phyloP scores from a whole-genome alignment of 64 coral and sea anemone genomes.

The Trachythela sp. region DNA sequence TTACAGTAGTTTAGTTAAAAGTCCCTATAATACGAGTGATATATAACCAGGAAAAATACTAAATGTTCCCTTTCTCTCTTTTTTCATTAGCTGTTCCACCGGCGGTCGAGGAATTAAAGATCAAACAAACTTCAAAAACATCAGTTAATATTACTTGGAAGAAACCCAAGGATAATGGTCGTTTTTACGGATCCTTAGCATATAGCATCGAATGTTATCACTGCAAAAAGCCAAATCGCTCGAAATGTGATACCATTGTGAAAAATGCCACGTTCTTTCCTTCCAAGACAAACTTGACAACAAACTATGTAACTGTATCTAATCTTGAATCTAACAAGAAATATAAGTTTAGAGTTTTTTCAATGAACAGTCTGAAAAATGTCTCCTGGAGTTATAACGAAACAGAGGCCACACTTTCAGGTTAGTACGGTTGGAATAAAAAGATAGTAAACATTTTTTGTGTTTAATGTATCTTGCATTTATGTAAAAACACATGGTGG shows the following conservation, averaged over 20 bases:
- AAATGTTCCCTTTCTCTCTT: neutral
- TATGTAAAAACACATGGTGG: too few relatives aligned
- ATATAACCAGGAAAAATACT: too few relatives aligned
- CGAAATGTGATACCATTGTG: neutral
- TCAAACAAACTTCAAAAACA: neutral
- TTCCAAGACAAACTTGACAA: neutral
- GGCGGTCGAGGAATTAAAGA: neutral
- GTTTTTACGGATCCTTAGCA: neutral
- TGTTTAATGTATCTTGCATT: too few relatives aligned
- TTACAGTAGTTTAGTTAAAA: too few relatives aligned
- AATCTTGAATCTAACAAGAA: neutral
- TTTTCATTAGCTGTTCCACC: neutral
- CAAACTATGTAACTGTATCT: neutral
- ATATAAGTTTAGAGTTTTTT: neutral
- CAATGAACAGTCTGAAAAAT: neutral
- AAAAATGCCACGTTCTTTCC: neutral
- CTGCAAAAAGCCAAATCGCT: neutral
- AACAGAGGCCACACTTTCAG: neutral
- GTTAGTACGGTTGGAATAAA: neutral
- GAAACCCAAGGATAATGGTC: neutral
- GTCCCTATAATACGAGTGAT: too few relatives aligned
- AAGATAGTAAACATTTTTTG: neutral
- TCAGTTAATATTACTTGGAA: neutral
- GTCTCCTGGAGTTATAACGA: neutral
- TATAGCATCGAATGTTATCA: neutral